phyloP scores from a whole-genome alignment of 1,140 invertebrate genomes.

The Planococcus citri region DNA sequence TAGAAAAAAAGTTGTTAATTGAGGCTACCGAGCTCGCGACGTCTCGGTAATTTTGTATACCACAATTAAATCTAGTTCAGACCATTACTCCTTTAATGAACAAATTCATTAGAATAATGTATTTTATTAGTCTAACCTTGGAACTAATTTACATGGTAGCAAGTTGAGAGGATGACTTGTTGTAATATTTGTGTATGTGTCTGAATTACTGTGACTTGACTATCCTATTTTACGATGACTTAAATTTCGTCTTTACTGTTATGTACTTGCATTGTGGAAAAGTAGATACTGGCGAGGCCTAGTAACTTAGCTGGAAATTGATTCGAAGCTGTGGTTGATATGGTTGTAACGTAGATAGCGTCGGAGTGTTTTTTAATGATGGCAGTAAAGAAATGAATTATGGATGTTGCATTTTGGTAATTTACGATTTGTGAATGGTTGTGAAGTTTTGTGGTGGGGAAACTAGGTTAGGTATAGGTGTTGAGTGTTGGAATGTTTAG shows the following conservation, averaged over 20 bases:
- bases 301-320: too few relatives aligned
- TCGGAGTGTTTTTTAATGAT: background rate
- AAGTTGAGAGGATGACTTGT: background rate
- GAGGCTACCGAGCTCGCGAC: background rate
- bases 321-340: background rate
- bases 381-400: too few relatives aligned
- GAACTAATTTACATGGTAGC: background rate
- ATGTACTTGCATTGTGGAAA: too few relatives aligned
- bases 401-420: too few relatives aligned
- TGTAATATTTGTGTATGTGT: background rate
- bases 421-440: too few relatives aligned
- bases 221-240: too few relatives aligned
- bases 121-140: constrained; percentile 3
- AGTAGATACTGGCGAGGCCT: too few relatives aligned
- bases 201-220: background rate
- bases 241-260: too few relatives aligned
- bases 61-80: constrained; percentile 1
- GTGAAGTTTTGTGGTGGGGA: too few relatives aligned
- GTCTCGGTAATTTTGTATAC: background rate
- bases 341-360: background rate
- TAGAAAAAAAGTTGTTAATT: too few relatives aligned
- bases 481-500: too few relatives aligned
- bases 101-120: background rate
- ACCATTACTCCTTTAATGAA: background rate
- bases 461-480: too few relatives aligned